These are phyloP conservation scores for Poecilia picta DNA, from an alignment of 2,797 vertebrate species.

Conservation along the genomic window DNA sequence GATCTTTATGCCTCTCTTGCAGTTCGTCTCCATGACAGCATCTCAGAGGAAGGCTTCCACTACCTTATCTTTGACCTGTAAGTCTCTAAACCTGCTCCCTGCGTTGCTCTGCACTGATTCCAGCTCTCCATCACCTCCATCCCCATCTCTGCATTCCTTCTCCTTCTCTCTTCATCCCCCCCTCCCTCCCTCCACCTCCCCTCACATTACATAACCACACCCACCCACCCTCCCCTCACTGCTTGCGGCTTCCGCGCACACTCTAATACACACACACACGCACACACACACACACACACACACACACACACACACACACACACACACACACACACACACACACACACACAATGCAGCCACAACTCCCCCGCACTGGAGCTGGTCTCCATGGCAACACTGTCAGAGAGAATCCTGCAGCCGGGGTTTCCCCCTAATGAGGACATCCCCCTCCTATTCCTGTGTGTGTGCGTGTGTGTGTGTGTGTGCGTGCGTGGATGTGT, in stretches of 20 bases:
- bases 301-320: background rate
- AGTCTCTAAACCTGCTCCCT: conserved; percentile 63
- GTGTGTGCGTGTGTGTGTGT: conserved; percentile 33
- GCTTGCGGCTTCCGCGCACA: conserved; percentile 41
- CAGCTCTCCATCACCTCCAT: conserved; percentile 54
- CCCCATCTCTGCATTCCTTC: conserved; percentile 61
- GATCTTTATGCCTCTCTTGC: conserved; percentile 31
- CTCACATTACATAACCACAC: conserved; percentile 69
- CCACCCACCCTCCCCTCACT: conserved; percentile 25
- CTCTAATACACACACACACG: background rate
- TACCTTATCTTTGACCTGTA: conserved; percentile 95
- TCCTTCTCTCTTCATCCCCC: conserved; percentile 50
- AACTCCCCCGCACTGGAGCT: conserved; percentile 72
- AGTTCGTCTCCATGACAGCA: conserved; percentile 97
- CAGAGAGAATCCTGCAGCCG: conserved; percentile 81
- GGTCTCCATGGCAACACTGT: conserved; percentile 84
- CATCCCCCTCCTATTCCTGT: conserved; percentile 69
- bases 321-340: conserved; percentile 2
- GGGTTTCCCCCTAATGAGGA: conserved; percentile 83
- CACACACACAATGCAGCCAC: conserved; percentile 21
- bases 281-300: conserved; percentile 4
- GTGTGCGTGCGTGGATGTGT: conserved; percentile 33
- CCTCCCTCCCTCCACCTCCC: conserved; percentile 33
- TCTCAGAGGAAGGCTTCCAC: conserved; percentile 96
- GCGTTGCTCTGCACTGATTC: conserved; percentile 4